Conservation (phyloP, 1,140 invertebrate genomes). For the Psilanteris sp. region DNA sequence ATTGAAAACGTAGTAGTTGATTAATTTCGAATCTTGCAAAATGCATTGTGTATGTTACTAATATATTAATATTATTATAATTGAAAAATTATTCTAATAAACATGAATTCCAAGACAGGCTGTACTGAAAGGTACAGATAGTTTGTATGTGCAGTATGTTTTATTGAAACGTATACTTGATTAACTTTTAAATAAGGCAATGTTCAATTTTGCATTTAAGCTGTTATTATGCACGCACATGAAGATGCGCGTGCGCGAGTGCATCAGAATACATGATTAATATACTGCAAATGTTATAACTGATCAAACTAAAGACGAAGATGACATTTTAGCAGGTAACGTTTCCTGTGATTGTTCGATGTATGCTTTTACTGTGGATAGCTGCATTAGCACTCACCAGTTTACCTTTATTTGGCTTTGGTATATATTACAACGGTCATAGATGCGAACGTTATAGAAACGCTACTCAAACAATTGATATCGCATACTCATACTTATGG, state of each 20-base stretch:
- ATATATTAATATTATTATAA: too few relatives aligned
- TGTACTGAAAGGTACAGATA: too few relatives aligned
- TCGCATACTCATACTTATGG: constrained; percentile 88
- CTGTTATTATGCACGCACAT: constrained; percentile 14
- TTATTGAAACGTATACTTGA: not conserved
- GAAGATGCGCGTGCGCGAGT: not conserved
- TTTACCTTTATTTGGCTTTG: constrained; percentile 88
- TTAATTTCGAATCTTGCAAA: too few relatives aligned
- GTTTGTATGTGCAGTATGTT: not conserved
- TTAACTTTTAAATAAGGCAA: constrained; percentile 7
- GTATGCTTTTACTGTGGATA: constrained; percentile 85
- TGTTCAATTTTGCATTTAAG: constrained; percentile 3
- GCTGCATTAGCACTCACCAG: constrained; percentile 86
- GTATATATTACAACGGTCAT: constrained; percentile 85
- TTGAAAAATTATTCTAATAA: too few relatives aligned
- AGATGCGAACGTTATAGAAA: constrained; percentile 86
- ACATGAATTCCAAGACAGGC: too few relatives aligned
- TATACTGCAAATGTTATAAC: constrained; percentile 24
- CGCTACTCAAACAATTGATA: constrained; percentile 83
- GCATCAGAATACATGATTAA: constrained; percentile 28
- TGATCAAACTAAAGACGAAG: constrained; percentile 44
- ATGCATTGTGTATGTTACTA: too few relatives aligned
- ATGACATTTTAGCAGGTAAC: constrained; percentile 86
- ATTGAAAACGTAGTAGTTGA: too few relatives aligned
- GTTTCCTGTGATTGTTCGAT: constrained; percentile 86